These are phyloP conservation scores for Scarus forsteni DNA, from an alignment of 2,797 vertebrate genomes.

Conservation along the genomic window DNA sequence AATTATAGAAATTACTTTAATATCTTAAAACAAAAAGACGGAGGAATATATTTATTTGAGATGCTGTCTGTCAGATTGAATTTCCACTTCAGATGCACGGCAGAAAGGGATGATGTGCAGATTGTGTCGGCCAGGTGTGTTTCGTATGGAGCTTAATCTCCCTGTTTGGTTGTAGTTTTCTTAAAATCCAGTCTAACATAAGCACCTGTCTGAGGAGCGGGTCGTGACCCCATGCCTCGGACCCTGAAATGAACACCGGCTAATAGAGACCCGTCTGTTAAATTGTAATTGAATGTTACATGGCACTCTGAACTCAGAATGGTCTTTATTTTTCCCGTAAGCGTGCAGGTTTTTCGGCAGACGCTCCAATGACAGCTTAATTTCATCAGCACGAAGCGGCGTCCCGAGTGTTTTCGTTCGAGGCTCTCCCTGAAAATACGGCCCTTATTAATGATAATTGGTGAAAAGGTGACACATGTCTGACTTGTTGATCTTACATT, in stretches of 20 bases:
- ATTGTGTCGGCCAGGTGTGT: slow-evolving; percentile 88
- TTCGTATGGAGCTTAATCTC: slow-evolving; percentile 69
- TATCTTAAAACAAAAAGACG: slow-evolving; percentile 89
- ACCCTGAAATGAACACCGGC: slow-evolving; percentile 80
- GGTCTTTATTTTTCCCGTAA: slow-evolving; percentile 79
- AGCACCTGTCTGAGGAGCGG: slow-evolving; percentile 84
- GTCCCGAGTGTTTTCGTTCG: slow-evolving; percentile 73
- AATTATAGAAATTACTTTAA: slow-evolving; percentile 95
- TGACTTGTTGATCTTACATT: slow-evolving; percentile 80
- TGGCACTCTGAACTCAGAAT: slow-evolving; percentile 82
- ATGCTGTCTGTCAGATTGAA: slow-evolving; percentile 89
- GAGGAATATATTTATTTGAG: slow-evolving; percentile 85
- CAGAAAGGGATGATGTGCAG: slow-evolving; percentile 52
- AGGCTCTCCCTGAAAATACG: slow-evolving; percentile 67
- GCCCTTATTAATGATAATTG: slow-evolving; percentile 82
- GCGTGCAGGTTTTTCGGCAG: slow-evolving; percentile 84
- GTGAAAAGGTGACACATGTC: slow-evolving; percentile 80
- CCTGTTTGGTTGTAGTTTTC: slow-evolving; percentile 80
- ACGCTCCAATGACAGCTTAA: slow-evolving; percentile 88
- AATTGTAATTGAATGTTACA: slow-evolving; percentile 88
- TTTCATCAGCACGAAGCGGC: slow-evolving; percentile 81
- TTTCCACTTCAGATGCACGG: slow-evolving; percentile 83
- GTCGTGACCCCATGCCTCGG: slow-evolving; percentile 81
- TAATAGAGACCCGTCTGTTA: slow-evolving; percentile 85
- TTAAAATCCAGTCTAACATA: slow-evolving; percentile 78